Conservation (phyloP, 2,888 invertebrate genomes). For the Tenodera sinensis region DNA sequence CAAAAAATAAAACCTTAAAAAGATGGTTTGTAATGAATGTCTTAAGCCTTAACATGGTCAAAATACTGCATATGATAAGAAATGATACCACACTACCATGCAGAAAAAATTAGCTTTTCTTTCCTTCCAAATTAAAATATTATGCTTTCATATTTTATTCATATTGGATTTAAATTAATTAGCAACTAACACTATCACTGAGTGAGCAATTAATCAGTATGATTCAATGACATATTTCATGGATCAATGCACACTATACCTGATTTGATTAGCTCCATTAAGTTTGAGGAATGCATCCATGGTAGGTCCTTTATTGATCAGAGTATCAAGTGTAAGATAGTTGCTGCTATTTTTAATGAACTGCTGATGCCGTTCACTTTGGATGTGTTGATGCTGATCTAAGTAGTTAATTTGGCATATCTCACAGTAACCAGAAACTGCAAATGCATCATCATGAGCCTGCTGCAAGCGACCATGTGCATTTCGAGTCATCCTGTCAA, state of each 20-base stretch:
- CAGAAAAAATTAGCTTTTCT: too few species aligned
- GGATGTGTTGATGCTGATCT: conserved; percentile 65
- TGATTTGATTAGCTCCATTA: conserved; percentile 18
- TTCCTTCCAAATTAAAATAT: too few species aligned
- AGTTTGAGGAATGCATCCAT: conserved; percentile 63
- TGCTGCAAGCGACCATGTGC: conserved; percentile 1
- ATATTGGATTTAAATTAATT: too few species aligned
- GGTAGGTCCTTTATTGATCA: conserved; percentile 64
- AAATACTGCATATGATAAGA: too few species aligned
- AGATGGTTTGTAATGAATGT: too few species aligned
- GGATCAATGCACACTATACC: not conserved
- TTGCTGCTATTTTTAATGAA: conserved; percentile 71
- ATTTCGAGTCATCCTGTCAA: conserved; percentile 27
- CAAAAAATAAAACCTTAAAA: too few species aligned
- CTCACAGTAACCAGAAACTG: conserved; percentile 67
- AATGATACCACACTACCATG: too few species aligned
- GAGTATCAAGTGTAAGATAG: conserved; percentile 68
- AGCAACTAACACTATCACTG: too few species aligned
- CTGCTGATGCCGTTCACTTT: conserved; percentile 68
- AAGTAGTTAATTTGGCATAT: conserved; percentile 74
- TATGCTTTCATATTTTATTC: too few species aligned
- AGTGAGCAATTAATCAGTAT: too few species aligned
- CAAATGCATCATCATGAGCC: conserved; percentile 7
- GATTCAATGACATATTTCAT: not conserved
- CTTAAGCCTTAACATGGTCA: too few species aligned